Evolutionary conservation across 2,888 invertebrate genomes (phyloP).

Genomic region (Chymomyza procnemis): DNA sequence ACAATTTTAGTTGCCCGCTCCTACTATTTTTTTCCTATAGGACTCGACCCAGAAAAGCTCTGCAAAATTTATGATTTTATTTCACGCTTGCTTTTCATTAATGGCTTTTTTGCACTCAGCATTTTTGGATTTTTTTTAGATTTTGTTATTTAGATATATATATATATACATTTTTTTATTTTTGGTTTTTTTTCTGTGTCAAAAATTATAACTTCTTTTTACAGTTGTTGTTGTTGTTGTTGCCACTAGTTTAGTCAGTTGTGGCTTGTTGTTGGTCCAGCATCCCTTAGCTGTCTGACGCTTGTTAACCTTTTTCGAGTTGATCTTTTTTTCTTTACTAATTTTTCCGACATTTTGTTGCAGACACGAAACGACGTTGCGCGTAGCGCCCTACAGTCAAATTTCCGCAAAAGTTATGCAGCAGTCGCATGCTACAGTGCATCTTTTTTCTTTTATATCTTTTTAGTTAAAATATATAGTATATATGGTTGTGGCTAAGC

Average conservation of each 20-base stretch:
- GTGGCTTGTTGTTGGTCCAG: not conserved
- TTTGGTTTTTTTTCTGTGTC: conserved; percentile 20
- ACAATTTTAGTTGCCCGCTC: conserved; percentile 41
- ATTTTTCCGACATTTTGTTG: conserved; percentile 7
- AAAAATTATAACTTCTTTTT: conserved; percentile 42
- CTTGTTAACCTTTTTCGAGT: conserved; percentile 69
- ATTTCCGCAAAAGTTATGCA: conserved; percentile 70
- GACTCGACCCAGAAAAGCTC: conserved; percentile 24
- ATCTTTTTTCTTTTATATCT: conserved; percentile 2
- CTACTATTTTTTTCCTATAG: conserved; percentile 3
- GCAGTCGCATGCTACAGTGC: conserved; percentile 55
- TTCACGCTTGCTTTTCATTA: conserved; percentile 73
- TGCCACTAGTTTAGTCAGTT: conserved; percentile 5
- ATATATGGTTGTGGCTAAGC: conserved; percentile 36
- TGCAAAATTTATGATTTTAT: conserved; percentile 72
- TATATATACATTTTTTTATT: not conserved
- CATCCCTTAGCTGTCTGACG: conserved; percentile 45
- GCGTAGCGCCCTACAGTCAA: conserved; percentile 52
- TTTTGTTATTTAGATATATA: conserved; percentile 1
- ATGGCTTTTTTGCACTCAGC: conserved; percentile 38
- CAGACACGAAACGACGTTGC: conserved; percentile 29
- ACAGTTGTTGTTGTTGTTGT: conserved; percentile 18
- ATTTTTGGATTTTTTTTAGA: conserved; percentile 15
- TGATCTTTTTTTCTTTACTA: conserved; percentile 16
- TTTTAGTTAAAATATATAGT: not conserved